These are phyloP conservation scores for Oenanthe oenanthe DNA, from an alignment of 2,113 vertebrate species.

Conservation along the genomic window DNA sequence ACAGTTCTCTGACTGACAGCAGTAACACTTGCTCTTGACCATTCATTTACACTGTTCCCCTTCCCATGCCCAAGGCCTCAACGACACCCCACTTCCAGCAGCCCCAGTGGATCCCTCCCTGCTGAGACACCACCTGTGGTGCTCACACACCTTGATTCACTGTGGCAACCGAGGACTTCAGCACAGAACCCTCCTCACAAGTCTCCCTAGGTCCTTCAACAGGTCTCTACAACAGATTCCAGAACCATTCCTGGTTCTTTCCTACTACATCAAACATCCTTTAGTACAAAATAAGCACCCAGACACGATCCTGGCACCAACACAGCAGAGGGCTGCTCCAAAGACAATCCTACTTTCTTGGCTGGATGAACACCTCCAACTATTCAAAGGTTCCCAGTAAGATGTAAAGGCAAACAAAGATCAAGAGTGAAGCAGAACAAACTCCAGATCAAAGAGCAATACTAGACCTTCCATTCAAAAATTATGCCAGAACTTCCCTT, in stretches of 20 bases:
- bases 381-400: not conserved
- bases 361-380: not conserved
- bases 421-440: not conserved
- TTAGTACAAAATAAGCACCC: not conserved
- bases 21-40: rapidly evolving
- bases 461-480: not conserved
- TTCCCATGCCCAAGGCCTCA: not conserved
- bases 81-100: not conserved
- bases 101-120: not conserved
- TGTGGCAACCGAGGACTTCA: rapidly evolving
- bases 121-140: not conserved
- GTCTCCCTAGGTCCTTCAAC: not conserved
- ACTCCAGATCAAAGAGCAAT: not conserved
- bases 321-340: not conserved
- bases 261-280: not conserved
- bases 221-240: not conserved
- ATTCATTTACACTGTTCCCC: not conserved
- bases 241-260: rapidly evolving
- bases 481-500: not conserved
- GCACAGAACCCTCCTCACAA: not conserved
- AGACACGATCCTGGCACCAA: not conserved
- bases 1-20: not conserved
- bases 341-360: not conserved
- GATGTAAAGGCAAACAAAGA: not conserved
- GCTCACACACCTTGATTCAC: not conserved